Evolutionary conservation across 2,797 vertebrate species (phyloP).

Genomic region (Cyprinella venusta): DNA sequence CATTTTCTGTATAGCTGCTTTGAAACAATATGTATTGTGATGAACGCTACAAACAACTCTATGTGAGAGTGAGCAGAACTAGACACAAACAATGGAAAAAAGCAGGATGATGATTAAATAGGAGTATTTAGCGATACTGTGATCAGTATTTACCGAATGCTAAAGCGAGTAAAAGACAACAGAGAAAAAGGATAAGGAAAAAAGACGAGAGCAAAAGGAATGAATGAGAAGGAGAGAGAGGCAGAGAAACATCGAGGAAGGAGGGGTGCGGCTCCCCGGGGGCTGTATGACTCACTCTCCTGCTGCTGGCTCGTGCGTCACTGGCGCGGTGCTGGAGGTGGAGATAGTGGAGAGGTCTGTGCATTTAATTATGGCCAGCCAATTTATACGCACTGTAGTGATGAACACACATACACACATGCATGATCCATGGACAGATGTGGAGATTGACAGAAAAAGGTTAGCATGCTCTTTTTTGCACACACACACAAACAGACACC

Average conservation of each 20-base stretch:
- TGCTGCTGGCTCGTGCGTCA: constrained; percentile 70
- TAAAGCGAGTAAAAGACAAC: constrained; percentile 34
- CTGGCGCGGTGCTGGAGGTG: constrained; percentile 66
- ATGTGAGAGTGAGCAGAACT: not conserved
- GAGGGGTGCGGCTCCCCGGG: constrained; percentile 63
- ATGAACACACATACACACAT: constrained; percentile 55
- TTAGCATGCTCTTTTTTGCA: constrained; percentile 34
- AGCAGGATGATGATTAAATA: not conserved
- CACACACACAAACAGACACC: constrained; percentile 19
- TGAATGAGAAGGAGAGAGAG: constrained; percentile 33
- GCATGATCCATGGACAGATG: constrained; percentile 45
- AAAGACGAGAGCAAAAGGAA: constrained; percentile 21
- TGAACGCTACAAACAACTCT: not conserved
- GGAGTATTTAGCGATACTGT: constrained; percentile 13
- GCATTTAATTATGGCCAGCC: constrained; percentile 68
- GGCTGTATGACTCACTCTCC: constrained; percentile 70
- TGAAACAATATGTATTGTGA: not conserved
- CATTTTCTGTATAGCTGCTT: not conserved
- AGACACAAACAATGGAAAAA: not conserved
- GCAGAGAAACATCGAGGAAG: constrained; percentile 48
- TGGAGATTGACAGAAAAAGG: constrained; percentile 55
- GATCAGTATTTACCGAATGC: not conserved
- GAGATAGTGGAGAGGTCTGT: constrained; percentile 66
- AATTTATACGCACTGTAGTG: constrained; percentile 63
- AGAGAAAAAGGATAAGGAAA: constrained; percentile 19